phyloP scores from a whole-genome alignment of 2,888 invertebrate genomes.

The Epirrhoe tristata region DNA sequence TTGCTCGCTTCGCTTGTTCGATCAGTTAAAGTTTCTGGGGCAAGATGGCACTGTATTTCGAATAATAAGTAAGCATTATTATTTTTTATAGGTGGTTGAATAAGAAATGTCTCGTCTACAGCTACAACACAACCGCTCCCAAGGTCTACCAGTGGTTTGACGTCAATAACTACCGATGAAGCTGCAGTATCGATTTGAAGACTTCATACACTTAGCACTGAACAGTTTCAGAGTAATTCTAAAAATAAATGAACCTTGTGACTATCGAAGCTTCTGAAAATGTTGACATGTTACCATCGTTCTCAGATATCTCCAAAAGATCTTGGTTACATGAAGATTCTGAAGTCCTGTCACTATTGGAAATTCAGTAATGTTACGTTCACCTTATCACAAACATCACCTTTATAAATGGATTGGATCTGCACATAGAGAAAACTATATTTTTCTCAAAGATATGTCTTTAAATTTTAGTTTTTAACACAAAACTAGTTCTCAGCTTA shows the following conservation, averaged over 20 bases:
- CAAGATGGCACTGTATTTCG: too few relatives aligned
- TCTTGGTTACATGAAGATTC: background rate
- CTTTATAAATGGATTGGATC: too few relatives aligned
- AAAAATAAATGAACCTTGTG: background rate
- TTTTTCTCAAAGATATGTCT: too few relatives aligned
- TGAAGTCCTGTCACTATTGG: background rate
- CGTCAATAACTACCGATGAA: slow-evolving; percentile 50
- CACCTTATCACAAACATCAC: background rate
- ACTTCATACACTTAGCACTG: background rate
- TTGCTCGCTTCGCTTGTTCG: too few relatives aligned
- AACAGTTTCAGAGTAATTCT: background rate
- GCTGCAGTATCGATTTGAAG: background rate
- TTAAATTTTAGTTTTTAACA: background rate
- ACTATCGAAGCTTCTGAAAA: background rate
- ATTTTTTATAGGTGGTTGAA: slow-evolving; percentile 62
- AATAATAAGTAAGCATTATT: background rate
- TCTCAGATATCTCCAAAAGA: too few relatives aligned
- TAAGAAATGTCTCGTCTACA: slow-evolving; percentile 78
- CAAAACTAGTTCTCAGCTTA: background rate
- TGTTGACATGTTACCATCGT: too few relatives aligned
- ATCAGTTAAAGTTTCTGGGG: too few relatives aligned
- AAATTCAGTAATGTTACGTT: background rate
- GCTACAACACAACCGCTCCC: slow-evolving; percentile 63
- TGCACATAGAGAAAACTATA: too few relatives aligned
- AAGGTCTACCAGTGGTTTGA: slow-evolving; percentile 86